A percentile compares a stretch with the other conserved stretches of the same genome.
phyloP scores from a whole-genome alignment of 2,797 vertebrate genomes.

The Hydrolagus colliei region DNA sequence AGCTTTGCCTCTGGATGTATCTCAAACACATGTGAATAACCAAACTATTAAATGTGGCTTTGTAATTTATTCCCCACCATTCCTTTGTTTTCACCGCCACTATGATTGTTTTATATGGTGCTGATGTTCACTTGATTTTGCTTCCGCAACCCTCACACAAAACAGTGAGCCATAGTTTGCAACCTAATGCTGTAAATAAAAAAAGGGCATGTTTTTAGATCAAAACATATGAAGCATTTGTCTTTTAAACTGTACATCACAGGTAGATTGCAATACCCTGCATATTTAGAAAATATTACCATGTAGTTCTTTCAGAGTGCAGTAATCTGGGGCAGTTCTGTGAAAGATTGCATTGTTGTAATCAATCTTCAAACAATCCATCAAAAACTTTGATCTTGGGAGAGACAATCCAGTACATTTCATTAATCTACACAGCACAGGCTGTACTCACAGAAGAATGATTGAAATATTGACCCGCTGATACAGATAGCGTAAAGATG shows the following conservation, averaged over 20 bases:
- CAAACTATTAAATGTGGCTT: not conserved
- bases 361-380: not conserved
- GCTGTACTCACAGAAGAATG: not conserved
- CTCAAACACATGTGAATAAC: not conserved
- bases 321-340: not conserved
- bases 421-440: not conserved
- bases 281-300: not conserved
- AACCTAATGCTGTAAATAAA: not conserved
- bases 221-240: not conserved
- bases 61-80: slow-evolving; percentile 3
- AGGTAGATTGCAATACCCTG: not conserved
- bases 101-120: not conserved
- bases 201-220: not conserved
- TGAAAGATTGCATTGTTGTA: not conserved
- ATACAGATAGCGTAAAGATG: not conserved
- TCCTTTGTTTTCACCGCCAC: not conserved
- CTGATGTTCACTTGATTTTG: not conserved
- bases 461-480: not conserved
- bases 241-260: not conserved
- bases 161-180: not conserved
- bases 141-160: not conserved
- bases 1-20: not conserved
- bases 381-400: not conserved
- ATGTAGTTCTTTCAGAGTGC: not conserved
- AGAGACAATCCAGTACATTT: no score